Percentiles rank a stretch among this genome's conserved stretches.
Conservation (phyloP, 2,113 vertebrate genomes). For the Cyanoderma ruficeps region DNA sequence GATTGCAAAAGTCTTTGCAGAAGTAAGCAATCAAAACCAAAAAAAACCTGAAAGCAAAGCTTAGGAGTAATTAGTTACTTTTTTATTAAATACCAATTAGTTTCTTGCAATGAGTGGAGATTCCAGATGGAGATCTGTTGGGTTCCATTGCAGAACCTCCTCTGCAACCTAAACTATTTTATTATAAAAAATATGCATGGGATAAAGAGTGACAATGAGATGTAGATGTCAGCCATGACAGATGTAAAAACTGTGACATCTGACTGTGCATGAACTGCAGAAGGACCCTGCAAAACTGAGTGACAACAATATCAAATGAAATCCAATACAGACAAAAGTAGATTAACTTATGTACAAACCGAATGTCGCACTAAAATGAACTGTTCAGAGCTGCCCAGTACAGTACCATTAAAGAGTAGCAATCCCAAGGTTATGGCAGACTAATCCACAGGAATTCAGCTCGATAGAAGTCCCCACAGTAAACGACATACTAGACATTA, state of each 20-base stretch:
- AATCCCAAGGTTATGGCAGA: neutral
- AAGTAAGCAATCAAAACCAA: neutral
- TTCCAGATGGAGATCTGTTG: neutral
- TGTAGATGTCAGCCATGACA: neutral
- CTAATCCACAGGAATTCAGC: neutral
- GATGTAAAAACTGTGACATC: neutral
- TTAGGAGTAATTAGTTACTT: neutral
- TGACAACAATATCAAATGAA: neutral
- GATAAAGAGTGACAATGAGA: neutral
- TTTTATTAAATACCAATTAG: neutral
- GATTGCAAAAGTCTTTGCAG: neutral
- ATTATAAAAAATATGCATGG: neutral
- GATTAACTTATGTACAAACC: neutral
- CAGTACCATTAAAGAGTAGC: neutral
- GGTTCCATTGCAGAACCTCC: neutral
- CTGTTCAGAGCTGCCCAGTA: neutral
- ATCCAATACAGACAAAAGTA: neutral
- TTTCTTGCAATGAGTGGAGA: neutral
- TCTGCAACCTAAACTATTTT: neutral
- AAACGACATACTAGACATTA: neutral
- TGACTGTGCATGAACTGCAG: neutral
- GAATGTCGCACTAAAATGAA: neutral
- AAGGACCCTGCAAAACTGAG: neutral
- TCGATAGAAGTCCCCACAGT: neutral
- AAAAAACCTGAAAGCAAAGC: neutral